These are phyloP conservation scores for Pangasius djambal DNA, from an alignment of 2,797 vertebrate species.

Conservation along the genomic window DNA sequence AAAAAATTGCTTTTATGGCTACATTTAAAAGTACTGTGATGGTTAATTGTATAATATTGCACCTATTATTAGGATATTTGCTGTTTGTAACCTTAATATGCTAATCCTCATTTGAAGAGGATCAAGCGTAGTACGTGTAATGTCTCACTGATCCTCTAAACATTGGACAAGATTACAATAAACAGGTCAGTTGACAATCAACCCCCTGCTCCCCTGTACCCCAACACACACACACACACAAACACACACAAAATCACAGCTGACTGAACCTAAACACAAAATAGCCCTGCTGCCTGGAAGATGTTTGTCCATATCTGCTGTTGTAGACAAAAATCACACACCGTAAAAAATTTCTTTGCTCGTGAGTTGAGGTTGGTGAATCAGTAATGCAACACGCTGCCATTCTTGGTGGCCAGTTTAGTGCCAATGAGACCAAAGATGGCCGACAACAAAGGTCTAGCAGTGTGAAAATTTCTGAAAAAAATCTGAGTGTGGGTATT, in stretches of 20 bases:
- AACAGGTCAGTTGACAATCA: background rate
- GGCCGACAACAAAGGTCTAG: background rate
- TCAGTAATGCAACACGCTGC: background rate
- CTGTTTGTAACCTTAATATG: background rate
- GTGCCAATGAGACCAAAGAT: background rate
- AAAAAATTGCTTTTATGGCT: background rate
- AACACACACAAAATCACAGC: background rate
- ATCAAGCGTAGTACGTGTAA: slow-evolving; percentile 57
- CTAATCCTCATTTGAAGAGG: background rate
- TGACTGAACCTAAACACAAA: background rate
- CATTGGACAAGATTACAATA: slow-evolving; percentile 52
- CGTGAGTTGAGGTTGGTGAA: background rate
- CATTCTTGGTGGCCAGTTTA: background rate
- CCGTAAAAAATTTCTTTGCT: background rate
- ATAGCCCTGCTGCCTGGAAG: background rate
- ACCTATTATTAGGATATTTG: background rate
- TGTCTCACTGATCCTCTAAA: slow-evolving; percentile 34
- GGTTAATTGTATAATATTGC: too few relatives aligned
- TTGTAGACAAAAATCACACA: background rate
- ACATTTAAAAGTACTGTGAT: background rate
- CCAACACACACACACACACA: background rate
- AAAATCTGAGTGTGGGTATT: background rate
- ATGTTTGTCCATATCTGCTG: background rate
- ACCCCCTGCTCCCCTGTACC: background rate
- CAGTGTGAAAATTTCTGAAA: background rate